phyloP scores from a whole-genome alignment of 2,797 vertebrate genomes.

The Parauchenoglanis punctatus region DNA sequence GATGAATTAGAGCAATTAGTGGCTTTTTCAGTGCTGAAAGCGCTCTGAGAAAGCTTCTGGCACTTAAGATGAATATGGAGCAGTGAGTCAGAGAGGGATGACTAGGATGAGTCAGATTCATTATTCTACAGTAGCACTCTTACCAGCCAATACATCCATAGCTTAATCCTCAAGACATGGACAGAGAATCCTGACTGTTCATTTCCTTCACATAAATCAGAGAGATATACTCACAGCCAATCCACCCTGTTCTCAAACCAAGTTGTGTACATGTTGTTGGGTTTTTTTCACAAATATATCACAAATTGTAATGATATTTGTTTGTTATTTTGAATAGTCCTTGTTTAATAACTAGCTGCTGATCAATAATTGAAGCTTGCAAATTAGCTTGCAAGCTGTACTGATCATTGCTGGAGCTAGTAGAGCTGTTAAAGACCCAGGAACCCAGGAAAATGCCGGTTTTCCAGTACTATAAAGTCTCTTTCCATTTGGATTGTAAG shows the following conservation, averaged over 20 bases:
- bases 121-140: conserved; percentile 28
- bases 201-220: neutral
- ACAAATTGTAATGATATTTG: neutral
- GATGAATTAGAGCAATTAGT: conserved; percentile 44
- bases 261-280: neutral
- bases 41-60: conserved; percentile 29
- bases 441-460: neutral
- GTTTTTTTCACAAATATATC: neutral
- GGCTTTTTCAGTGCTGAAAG: conserved; percentile 30
- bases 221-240: neutral
- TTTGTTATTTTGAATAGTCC: neutral
- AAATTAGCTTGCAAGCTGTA: neutral
- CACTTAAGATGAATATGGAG: conserved; percentile 27
- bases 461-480: neutral
- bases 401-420: neutral
- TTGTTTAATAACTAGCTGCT: neutral
- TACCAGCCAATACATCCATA: conserved; percentile 14
- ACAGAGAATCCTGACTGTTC: neutral
- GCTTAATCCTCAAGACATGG: neutral
- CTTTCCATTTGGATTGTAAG: neutral
- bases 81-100: conserved; percentile 40
- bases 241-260: neutral
- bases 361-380: neutral
- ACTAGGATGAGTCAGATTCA: conserved; percentile 33
- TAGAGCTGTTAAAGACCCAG: neutral